Evolutionary conservation across 2,113 vertebrate species (phyloP).

Genomic region (Alligator mississippiensis): DNA sequence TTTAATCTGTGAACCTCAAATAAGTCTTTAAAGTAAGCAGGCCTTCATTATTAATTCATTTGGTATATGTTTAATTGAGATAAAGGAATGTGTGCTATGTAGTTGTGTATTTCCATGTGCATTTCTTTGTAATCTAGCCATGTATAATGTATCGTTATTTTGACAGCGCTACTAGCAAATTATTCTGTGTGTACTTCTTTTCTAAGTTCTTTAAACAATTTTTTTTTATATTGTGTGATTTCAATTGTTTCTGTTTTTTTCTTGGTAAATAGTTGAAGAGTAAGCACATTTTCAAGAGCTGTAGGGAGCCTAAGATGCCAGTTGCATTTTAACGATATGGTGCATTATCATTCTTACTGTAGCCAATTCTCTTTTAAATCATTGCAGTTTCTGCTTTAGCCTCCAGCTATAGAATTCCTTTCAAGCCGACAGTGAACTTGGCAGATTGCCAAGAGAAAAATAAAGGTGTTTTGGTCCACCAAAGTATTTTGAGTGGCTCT

Average conservation of each 20-base stretch:
- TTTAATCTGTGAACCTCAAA: neutral
- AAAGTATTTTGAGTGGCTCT: conserved; percentile 86
- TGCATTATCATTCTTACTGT: conserved; percentile 87
- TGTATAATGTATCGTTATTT: conserved; percentile 68
- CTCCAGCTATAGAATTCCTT: conserved; percentile 90
- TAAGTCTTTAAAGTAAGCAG: conserved; percentile 22
- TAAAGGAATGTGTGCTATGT: conserved; percentile 19
- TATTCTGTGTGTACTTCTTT: conserved; percentile 67
- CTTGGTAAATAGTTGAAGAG: conserved; percentile 86
- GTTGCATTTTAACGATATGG: conserved; percentile 91
- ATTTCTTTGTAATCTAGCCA: conserved; percentile 57
- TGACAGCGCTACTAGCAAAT: conserved; percentile 72
- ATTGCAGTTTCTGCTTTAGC: conserved; percentile 86
- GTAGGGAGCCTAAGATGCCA: conserved; percentile 86
- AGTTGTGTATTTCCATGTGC: conserved; percentile 44
- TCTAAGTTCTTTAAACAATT: conserved; percentile 72
- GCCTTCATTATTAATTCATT: conserved; percentile 69
- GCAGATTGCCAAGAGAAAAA: conserved; percentile 83
- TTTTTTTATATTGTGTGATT: conserved; percentile 78
- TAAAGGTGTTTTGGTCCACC: conserved; percentile 86
- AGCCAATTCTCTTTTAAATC: conserved; percentile 92
- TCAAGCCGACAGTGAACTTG: conserved; percentile 85
- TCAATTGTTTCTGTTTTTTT: conserved; percentile 81
- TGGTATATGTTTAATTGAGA: conserved; percentile 67
- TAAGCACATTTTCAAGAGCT: conserved; percentile 84